Percentiles rank a stretch among this genome's conserved stretches.
Evolutionary conservation across 2,888 invertebrate species (phyloP).

Genomic region (Watsonalla cultraria): DNA sequence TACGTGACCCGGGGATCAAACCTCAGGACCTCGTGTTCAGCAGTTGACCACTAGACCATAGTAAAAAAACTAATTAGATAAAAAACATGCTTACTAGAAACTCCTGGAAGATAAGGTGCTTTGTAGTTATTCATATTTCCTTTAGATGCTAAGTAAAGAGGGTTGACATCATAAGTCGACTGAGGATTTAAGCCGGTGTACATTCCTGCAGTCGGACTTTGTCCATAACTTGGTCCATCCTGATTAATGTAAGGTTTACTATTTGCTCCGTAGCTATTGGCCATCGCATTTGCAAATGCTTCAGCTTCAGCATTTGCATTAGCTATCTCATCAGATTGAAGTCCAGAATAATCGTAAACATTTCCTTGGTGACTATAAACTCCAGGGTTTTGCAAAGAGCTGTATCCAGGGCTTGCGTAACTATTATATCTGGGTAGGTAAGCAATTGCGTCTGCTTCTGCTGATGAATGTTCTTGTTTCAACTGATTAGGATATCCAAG

Average conservation of each 20-base stretch:
- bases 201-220: conserved; percentile 11
- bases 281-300: background rate
- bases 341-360: background rate
- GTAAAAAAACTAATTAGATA: background rate
- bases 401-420: background rate
- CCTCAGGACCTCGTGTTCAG: too few species aligned
- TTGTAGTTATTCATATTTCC: conserved; percentile 3
- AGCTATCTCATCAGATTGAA: background rate
- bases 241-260: background rate
- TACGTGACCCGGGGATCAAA: too few species aligned
- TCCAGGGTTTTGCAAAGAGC: background rate
- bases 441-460: background rate
- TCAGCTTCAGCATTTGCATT: background rate
- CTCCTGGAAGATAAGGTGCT: background rate
- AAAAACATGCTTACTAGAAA: conserved; percentile 10
- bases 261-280: background rate
- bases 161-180: conserved; percentile 10
- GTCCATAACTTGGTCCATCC: conserved; percentile 4
- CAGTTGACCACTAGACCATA: too few species aligned
- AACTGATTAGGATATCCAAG: background rate
- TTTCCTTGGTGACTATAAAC: background rate
- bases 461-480: background rate
- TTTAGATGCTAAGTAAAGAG: conserved; percentile 9
- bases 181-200: conserved; percentile 21
- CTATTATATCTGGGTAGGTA: background rate